phyloP scores from a whole-genome alignment of 2,888 invertebrate species.

The Litoditis marina region DNA sequence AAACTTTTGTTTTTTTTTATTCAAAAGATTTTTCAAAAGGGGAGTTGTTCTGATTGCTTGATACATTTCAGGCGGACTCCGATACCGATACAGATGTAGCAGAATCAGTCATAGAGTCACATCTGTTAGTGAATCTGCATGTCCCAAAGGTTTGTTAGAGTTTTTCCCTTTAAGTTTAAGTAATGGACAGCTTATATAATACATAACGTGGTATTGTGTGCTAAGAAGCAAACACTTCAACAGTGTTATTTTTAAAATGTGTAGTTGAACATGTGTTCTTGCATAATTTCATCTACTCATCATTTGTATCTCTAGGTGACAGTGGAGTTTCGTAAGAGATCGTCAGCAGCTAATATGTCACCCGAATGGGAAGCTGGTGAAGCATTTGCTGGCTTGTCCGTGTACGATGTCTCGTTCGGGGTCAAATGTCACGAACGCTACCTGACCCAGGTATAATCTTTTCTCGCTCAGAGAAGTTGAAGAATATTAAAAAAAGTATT shows the following conservation, averaged over 20 bases:
- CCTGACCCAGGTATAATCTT: constrained; percentile 23
- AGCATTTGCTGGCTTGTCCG: constrained; percentile 40
- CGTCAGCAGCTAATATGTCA: constrained; percentile 3
- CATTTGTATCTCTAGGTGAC: not conserved
- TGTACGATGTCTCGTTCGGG: constrained; percentile 37
- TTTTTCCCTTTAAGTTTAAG: not conserved
- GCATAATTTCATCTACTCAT: too few species aligned
- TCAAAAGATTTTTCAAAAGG: too few species aligned
- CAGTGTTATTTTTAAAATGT: too few species aligned
- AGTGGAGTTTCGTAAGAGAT: constrained; percentile 14
- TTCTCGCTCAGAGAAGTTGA: not conserved
- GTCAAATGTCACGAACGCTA: constrained; percentile 44
- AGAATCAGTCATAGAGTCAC: constrained; percentile 36
- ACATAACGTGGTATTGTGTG: too few species aligned
- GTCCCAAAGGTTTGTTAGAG: constrained; percentile 24
- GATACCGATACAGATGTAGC: too few species aligned
- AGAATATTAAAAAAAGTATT: too few species aligned
- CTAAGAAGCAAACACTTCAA: too few species aligned
- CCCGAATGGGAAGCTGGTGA: constrained; percentile 37
- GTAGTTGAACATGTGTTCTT: too few species aligned
- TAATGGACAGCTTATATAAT: not conserved
- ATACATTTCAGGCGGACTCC: too few species aligned
- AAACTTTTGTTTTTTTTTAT: too few species aligned
- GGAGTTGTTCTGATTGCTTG: too few species aligned
- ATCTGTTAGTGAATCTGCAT: constrained; percentile 32